Evolutionary conservation across 92 coral and sea anemone species (phyloP).

Genomic region (Zoanthus sociatus): DNA sequence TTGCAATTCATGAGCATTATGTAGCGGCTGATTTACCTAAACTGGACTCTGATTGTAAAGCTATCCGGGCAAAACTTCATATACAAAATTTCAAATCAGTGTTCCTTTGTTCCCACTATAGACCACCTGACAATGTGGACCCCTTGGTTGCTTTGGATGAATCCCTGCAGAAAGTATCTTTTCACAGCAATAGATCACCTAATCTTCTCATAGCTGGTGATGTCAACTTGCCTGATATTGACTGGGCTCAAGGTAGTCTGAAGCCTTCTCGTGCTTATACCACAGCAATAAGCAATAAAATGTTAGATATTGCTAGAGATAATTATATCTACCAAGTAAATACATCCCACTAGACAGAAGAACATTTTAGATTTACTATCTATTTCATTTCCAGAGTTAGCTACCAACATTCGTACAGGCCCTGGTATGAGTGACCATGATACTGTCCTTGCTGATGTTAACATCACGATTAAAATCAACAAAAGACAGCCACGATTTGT

Average conservation of each 20-base stretch:
- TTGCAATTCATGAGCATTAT: constrained; percentile 42
- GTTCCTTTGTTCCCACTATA: background rate
- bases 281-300: constrained; percentile 33
- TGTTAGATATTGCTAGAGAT: constrained; percentile 55
- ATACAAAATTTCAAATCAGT: constrained; percentile 33
- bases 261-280: constrained; percentile 32
- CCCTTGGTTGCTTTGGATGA: background rate
- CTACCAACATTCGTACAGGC: no score
- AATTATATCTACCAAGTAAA: constrained; percentile 43
- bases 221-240: background rate
- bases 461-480: no score
- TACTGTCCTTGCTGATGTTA: no score
- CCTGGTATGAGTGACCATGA: no score
- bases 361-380: no score
- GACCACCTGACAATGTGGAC: background rate
- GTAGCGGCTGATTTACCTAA: constrained; percentile 28
- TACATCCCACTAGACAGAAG: no score
- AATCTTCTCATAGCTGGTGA: constrained; percentile 49
- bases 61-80: constrained; percentile 48
- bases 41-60: constrained; percentile 34
- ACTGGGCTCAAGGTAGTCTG: constrained; percentile 30
- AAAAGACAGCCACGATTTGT: no score
- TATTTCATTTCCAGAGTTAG: no score
- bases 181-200: background rate
- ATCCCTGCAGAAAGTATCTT: constrained; percentile 35